These are phyloP conservation scores for Azorinus chamasolen DNA, from an alignment of 2,888 invertebrate species.

Conservation along the genomic window DNA sequence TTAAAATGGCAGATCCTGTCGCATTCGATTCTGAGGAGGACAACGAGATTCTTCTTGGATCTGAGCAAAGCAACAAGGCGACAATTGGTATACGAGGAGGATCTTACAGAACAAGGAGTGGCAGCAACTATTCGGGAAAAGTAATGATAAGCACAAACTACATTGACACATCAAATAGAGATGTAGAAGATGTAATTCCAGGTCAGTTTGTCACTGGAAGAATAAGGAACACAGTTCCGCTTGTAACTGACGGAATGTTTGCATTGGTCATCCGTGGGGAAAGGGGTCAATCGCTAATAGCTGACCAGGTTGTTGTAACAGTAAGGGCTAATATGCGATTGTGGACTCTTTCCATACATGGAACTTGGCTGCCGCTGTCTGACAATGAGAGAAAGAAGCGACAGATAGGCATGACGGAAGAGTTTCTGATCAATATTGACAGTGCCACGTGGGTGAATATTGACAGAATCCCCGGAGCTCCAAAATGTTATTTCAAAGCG, in stretches of 20 bases:
- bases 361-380: conserved; percentile 1
- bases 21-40: conserved; percentile 7
- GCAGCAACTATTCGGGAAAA: not conserved
- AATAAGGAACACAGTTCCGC: not conserved
- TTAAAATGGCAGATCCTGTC: conserved; percentile 6
- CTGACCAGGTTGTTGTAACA: not conserved
- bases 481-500: not conserved
- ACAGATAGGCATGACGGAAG: not conserved
- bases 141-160: conserved; percentile 14
- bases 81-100: conserved; percentile 2
- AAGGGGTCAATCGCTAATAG: not conserved
- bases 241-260: conserved; percentile 15
- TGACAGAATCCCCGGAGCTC: conserved; percentile 9
- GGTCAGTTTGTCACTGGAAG: conserved; percentile 4
- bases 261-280: not conserved
- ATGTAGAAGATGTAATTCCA: conserved; percentile 1
- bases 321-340: conserved; percentile 8
- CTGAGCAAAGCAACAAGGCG: not conserved
- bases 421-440: not conserved
- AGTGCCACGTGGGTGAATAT: conserved; percentile 3
- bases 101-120: conserved; percentile 1
- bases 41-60: not conserved
- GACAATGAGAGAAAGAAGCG: not conserved
- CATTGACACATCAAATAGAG: conserved; percentile 2
- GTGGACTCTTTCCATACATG: conserved; percentile 1